Conservation (phyloP, 1,140 invertebrate genomes). For the Drosophila micromelanica region DNA sequence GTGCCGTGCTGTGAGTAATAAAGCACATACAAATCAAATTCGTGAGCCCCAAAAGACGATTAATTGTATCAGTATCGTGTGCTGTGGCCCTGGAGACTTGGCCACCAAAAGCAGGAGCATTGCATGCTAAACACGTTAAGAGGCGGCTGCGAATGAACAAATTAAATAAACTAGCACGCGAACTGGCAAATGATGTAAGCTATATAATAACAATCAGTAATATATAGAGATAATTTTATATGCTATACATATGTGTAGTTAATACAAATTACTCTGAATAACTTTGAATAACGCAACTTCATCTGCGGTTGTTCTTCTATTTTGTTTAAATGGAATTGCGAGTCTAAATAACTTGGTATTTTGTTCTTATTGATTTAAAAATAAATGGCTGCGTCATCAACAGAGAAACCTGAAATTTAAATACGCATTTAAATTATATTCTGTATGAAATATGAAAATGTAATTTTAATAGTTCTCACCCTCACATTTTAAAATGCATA, state of each 20-base stretch:
- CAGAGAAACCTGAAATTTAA: no score
- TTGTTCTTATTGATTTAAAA: no score
- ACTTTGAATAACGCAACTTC: no score
- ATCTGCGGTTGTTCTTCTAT: no score
- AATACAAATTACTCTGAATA: no score
- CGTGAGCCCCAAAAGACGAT: conserved; percentile 47
- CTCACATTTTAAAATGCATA: no score
- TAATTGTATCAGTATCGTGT: conserved; percentile 66
- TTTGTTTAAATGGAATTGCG: no score
- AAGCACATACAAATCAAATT: conserved; percentile 72
- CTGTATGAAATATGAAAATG: no score
- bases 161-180: conserved; percentile 73
- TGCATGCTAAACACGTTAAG: conserved; percentile 63
- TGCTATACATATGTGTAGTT: neutral
- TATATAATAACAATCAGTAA: conserved; percentile 3
- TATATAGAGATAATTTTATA: neutral
- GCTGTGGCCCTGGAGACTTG: conserved; percentile 14
- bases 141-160: conserved; percentile 64
- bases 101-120: conserved; percentile 10
- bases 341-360: no score
- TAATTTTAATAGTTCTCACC: neutral
- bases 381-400: no score
- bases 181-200: conserved; percentile 49
- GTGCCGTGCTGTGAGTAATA: conserved; percentile 40
- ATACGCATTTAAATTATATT: no score